Base-by-base conservation (phyloP, 2,113 vertebrate species). In the Reinhardtius hippoglossoides region DNA sequence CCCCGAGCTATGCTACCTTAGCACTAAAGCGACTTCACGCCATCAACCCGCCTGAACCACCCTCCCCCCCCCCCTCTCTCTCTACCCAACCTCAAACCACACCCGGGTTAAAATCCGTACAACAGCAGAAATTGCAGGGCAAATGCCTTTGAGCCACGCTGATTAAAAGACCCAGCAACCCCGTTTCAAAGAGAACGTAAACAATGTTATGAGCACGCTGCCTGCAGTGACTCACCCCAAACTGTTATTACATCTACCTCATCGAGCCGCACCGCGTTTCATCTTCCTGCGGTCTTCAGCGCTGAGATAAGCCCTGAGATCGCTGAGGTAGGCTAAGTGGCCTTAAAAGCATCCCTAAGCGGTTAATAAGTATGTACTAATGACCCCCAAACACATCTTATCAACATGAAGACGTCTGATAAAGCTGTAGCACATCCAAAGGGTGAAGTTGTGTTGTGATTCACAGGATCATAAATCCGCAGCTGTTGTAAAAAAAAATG, bases 341-440 rank as follows among this genome's bases (percentile, higher is more conserved):
- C 71, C 76, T 89, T 89, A 89, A 91, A 92, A 89, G 90, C 88
- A 76, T 81, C 83, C 58, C 85, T 84, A 82, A 88, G 80, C 62
- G 59, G 86, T 91, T 93, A 90, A 92, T 93, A 91, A 93, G 92
- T 87, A 91, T 69, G 82, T 87, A 73, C 91, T 93, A 90, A 92
- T 89, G 87, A 89, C 50, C 50, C 50, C 80, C 81, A 85, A 89
- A 92, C 82, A 91, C 76, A 27, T 80, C 81, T 88, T 87, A 87
- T 91, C 90, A 82, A 83, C 87, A 85, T 81, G 60, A 78, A 87
- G 82, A 78, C 37, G 72, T 55, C 80, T 60, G 86, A 91, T 89
- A 79, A 71, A 86, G 64, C 75, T 18, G 48, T 26, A n/a, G 65
- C 76, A 64, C 69, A 78, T 71, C 87, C 64, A 76, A 77, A 67